Base-by-base conservation (phyloP, 2,888 invertebrate genomes). In the Lasioglossum calceatum region DNA sequence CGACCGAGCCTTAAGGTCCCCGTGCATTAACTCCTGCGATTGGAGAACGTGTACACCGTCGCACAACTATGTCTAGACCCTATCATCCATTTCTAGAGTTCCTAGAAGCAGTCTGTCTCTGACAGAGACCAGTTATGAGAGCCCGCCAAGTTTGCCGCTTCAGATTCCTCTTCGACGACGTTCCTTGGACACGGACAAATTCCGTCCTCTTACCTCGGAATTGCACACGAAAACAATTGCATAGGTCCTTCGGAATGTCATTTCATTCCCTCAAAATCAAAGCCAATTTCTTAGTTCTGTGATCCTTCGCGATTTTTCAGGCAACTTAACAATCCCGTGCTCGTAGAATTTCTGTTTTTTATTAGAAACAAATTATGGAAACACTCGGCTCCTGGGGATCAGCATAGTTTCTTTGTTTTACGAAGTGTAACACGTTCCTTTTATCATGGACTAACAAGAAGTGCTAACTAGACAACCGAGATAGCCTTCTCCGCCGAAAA, bases 11-110 rank as follows among this genome's bases (percentile, higher is more conserved):
- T 2, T 10, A 1, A 58, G 58, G 12, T 61, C 0, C 32, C 32
- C 19, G 36, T 36, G 36, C 58, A 19, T 42, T 19, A 4, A 16
- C 39, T 39, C 42, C 23, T 27, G 50, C 47, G 47, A 32, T 67
- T 50, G 47, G 16, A 58, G 67, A 58, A 67, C 73, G 39, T 32
- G 79, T 44, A 50, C 74, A 61, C 42, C 39, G 36, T 19, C 47
- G 58, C 27, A 44, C n/a, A 71, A 44, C 44, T 44, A 44, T 70
- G 44, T 42, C 61, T 70, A 75, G 82, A 47, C 80, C 47, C 75
- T 36, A 64, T 64, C 36, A 81, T 81, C 80, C 82, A 80, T 75
- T 67, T 71, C 27, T 27, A 50, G 75, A 72, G 44, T 76, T 71
- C 75, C 14, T 27, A 39, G 83, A 76, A 81, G 75, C 58, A 61